Conservation (phyloP, 2,888 invertebrate species). For the Dendrolimus houi region DNA sequence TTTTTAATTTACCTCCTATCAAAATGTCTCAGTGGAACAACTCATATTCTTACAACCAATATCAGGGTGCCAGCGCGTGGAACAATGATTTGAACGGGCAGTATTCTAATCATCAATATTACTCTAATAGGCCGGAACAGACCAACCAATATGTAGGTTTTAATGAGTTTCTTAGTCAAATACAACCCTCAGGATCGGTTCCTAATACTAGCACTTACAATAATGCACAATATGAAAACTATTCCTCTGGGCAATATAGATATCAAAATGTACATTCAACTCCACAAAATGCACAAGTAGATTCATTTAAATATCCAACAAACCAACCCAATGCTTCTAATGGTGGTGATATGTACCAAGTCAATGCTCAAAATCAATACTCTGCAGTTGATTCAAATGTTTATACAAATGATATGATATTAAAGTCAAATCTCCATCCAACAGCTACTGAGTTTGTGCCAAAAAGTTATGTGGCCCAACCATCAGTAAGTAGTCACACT, state of each 20-base stretch:
- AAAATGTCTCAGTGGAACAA: conserved; percentile 70
- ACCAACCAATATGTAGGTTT: conserved; percentile 61
- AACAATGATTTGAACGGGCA: conserved; percentile 48
- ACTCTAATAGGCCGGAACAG: conserved; percentile 42
- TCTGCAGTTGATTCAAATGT: conserved; percentile 16
- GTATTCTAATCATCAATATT: conserved; percentile 49
- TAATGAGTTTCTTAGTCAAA: conserved; percentile 60
- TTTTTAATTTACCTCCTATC: conserved; percentile 14
- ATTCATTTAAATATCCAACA: conserved; percentile 35
- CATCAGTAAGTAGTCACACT: conserved; percentile 23
- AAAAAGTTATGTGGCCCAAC: conserved; percentile 36
- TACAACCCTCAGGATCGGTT: conserved; percentile 39
- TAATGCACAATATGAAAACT: conserved; percentile 49
- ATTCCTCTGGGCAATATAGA: conserved; percentile 41
- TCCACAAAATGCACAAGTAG: conserved; percentile 37
- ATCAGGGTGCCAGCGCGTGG: conserved; percentile 47
- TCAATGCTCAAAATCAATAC: conserved; percentile 33
- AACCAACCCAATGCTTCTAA: conserved; percentile 29
- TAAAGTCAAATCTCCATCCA: conserved; percentile 71
- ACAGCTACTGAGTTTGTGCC: conserved; percentile 78
- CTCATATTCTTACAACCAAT: conserved; percentile 56
- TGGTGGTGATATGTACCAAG: conserved; percentile 31
- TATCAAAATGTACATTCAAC: conserved; percentile 48
- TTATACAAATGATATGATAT: conserved; percentile 44
- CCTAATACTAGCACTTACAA: conserved; percentile 32